Evolutionary conservation across 2,888 invertebrate genomes (phyloP), one percentile per base, ranked within the genome.

Genomic region (Patella caerulea): DNA sequence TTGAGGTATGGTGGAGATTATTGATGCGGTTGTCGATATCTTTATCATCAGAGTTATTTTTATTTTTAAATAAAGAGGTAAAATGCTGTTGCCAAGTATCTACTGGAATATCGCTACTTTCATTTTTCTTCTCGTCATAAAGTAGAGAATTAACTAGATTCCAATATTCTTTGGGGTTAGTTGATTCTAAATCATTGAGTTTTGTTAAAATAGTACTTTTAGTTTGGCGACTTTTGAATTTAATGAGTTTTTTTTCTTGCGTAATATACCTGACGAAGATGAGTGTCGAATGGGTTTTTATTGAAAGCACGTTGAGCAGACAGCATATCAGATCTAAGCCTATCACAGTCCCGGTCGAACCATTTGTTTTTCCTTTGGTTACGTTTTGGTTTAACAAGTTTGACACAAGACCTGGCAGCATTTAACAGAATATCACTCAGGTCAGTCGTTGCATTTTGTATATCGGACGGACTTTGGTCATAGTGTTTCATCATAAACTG

Each of bases 311-410:
- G 65, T 17, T 15, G 65, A 65, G 65, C n/a, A 24, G n/a, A n/a
- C 24, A 65, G 14, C 11, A 65, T n/a, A 65, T 65, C 65, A 19
- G 19, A 19, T 24, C 24, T 65, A 17, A 65, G n/a, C n/a, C 65
- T n/a, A 65, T n/a, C n/a, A 24, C 65, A 65, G 65, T 65, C 65
- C 24, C 24, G n/a, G 24, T 65, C 65, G 24, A n/a, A 65, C 65
- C n/a, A 65, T 65, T 65, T n/a, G 24, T 59, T 65, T 65, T 65
- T 65, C 65, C 24, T 65, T 65, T 65, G n/a, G 12, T 24, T 19
- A n/a, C 24, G n/a, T 11, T 65, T 65, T 19, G 9, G n/a, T 65
- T n/a, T n/a, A 65, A 65, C 14, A 19, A 24, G 65, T 65, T 65
- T 65, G 24, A 65, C 7, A 65, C 65, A 65, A 24, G 24, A n/a